Evolutionary conservation across 2,797 vertebrate genomes (phyloP), one percentile per base, ranked within the genome.

Genomic region (Erpetoichthys calabaricus): DNA sequence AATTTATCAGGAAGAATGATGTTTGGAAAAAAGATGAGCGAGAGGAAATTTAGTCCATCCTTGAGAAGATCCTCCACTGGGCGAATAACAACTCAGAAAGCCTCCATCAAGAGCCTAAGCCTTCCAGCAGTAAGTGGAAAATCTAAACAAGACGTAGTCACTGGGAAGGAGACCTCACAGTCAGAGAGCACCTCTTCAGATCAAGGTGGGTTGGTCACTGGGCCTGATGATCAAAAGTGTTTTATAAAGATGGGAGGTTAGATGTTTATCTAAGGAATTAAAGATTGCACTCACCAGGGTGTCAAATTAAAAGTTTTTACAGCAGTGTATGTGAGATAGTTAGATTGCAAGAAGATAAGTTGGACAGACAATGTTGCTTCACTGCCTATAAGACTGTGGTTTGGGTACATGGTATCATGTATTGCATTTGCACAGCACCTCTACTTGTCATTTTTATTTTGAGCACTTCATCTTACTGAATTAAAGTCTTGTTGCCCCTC

Each of bases 171-270:
- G 59, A 80, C 76, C 51, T 81, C 81, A 1, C 76, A 75, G 4
- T 69, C 67, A 43, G 86, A 82, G 55, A 86, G 74, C 4, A 78
- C 77, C 67, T 82, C 79, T 9, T 85, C 81, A 8, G 79, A 83
- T 58, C 79, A 78, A 73, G 83, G 84, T 80, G 66, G 80, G 80
- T 74, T 58, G 64, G 71, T 68, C 62, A 9, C 44, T 44, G n/a
- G 3, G 5, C 44, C 1, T 7, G 6, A 9, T 9, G 43, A 44
- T 7, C 7, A n/a, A 49, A 5, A 6, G 7, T 7, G 47, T 49
- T 49, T 49, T n/a, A 49, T n/a, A 7, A 3, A n/a, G 47, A n/a
- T 49, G 47, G 7, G 7, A 47, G 7, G 7, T 49, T 7, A 7
- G 47, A 42, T 42, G 42, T 42, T 42, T 42, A 3, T 42, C 42